phyloP scores from a whole-genome alignment of 2,113 vertebrate species.

The Lates calcarifer region DNA sequence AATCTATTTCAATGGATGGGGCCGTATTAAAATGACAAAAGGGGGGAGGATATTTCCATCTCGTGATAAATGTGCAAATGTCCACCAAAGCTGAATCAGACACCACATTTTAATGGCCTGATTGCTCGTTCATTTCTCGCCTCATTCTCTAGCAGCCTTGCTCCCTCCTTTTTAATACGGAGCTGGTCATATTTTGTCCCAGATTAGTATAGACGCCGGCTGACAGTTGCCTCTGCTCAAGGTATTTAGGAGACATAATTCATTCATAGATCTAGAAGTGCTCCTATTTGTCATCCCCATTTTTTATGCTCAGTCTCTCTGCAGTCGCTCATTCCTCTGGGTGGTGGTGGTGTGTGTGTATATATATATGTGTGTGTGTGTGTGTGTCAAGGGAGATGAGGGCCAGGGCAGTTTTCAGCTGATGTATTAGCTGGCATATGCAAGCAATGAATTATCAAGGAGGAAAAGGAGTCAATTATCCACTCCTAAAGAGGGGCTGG shows the following conservation, averaged over 20 bases:
- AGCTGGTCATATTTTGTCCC: slow-evolving; percentile 94
- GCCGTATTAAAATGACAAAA: slow-evolving; percentile 77
- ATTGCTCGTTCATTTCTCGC: slow-evolving; percentile 93
- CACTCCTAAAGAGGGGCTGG: slow-evolving; percentile 96
- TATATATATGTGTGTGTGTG: slow-evolving; percentile 46
- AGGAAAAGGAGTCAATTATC: slow-evolving; percentile 97
- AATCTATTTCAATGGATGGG: slow-evolving; percentile 80
- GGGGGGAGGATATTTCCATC: slow-evolving; percentile 67
- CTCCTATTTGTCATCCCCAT: slow-evolving; percentile 93
- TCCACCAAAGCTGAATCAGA: slow-evolving; percentile 85
- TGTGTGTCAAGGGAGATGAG: slow-evolving; percentile 71
- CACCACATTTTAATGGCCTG: slow-evolving; percentile 89
- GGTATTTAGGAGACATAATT: slow-evolving; percentile 97
- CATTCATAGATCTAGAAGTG: slow-evolving; percentile 96
- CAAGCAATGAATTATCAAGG: slow-evolving; percentile 99
- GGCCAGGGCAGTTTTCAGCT: slow-evolving; percentile 86
- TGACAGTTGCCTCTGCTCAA: slow-evolving; percentile 94
- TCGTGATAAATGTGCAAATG: slow-evolving; percentile 89
- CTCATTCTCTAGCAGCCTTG: slow-evolving; percentile 82
- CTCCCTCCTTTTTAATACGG: slow-evolving; percentile 87
- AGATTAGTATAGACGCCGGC: slow-evolving; percentile 94
- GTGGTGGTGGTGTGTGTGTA: slow-evolving; percentile 52
- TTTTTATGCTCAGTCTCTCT: slow-evolving; percentile 73
- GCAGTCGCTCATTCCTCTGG: slow-evolving; percentile 85
- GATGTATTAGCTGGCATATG: slow-evolving; percentile 99